Conservation (phyloP, 2,888 invertebrate species). For the Plagodis pulveraria region DNA sequence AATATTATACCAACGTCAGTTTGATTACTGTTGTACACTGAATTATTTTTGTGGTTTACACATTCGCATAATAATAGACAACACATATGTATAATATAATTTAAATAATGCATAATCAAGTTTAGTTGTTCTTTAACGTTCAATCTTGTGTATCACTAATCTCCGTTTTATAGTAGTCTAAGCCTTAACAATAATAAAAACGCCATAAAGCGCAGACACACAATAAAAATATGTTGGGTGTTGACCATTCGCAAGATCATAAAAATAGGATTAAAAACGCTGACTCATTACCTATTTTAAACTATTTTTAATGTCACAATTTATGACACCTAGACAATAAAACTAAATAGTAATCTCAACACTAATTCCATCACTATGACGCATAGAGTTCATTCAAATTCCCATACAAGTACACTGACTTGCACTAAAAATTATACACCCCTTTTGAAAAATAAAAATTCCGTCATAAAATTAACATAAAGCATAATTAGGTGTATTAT, state of each 20-base stretch:
- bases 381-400: constrained; percentile 66
- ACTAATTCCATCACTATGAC: constrained; percentile 64
- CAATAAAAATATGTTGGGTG: constrained; percentile 28
- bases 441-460: constrained; percentile 57
- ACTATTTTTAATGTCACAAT: constrained; percentile 43
- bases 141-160: constrained; percentile 4
- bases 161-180: constrained; percentile 1
- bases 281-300: constrained; percentile 32
- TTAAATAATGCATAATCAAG: not conserved
- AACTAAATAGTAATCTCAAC: constrained; percentile 49
- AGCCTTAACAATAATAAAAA: constrained; percentile 7
- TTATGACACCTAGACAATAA: constrained; percentile 50
- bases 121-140: not conserved
- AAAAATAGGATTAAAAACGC: constrained; percentile 34
- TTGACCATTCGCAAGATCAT: constrained; percentile 35
- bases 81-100: too few relatives aligned
- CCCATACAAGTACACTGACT: constrained; percentile 61
- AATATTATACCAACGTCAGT: too few relatives aligned
- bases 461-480: constrained; percentile 76
- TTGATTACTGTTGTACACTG: too few relatives aligned
- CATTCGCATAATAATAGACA: too few relatives aligned
- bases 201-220: constrained; percentile 12
- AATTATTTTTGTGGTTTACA: too few relatives aligned
- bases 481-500: constrained; percentile 80
- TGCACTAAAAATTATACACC: constrained; percentile 69